Evolutionary conservation across 2,888 invertebrate species (phyloP), one percentile per base, ranked within the genome.

Genomic region (Oegoconia quadripuncta): DNA sequence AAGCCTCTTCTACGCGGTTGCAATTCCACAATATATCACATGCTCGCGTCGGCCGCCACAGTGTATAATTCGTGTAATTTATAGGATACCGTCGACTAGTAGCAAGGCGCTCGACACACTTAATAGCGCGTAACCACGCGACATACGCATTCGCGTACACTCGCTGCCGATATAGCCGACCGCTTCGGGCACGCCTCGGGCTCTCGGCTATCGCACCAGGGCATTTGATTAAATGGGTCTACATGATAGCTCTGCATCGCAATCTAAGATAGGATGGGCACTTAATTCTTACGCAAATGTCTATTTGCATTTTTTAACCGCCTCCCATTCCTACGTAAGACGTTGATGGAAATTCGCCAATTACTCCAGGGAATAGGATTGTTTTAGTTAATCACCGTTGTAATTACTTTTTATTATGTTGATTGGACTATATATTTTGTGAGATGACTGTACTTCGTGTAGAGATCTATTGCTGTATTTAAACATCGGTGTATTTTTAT

Each of bases 31-130:
- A 82, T 86, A 87, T 86, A 86, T 87, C 84, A 86, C 83, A 64
- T 54, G 74, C 64, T 59, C 65, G 74, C 74, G 72, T 70, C 66
- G 61, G 58, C 70, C 61, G 64, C 67, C 64, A 64, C 72, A 67
- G 68, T 69, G 77, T 83, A 80, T 87, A 86, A 86, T 86, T 86
- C 83, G 82, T 77, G 70, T 86, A 76, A 86, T 86, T 86, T 86
- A 86, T 84, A 69, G 75, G 58, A 52, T 63, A 64, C 62, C 56
- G 59, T 63, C 56, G 62, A 75, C 74, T 83, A 77, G 84, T 81
- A 83, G 82, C 80, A 55, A 64, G 62, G 55, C 58, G 59, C 55
- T 64, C 68, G 65, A 65, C 69, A 55, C 64, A 55, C 64, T 77
- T 87, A 83, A 86, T 86, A 81, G 84, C 73, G 57, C 58, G 60